These are phyloP conservation scores for Drosophila paracracens DNA, from an alignment of 2,888 invertebrate species.

Conservation along the genomic window DNA sequence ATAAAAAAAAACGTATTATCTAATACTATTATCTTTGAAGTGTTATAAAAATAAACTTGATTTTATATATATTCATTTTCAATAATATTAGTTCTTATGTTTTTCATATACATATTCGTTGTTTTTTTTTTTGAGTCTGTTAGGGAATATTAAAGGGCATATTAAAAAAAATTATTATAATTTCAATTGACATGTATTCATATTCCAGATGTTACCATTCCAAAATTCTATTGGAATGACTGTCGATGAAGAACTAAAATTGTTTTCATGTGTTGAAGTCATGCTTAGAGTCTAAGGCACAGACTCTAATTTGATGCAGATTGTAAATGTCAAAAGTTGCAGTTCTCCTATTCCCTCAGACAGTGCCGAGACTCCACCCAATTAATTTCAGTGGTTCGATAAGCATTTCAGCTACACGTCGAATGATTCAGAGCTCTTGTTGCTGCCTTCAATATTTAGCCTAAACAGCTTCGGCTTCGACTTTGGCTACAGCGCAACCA, in stretches of 20 bases:
- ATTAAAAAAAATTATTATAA: background rate
- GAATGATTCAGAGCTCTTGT: slow-evolving; percentile 47
- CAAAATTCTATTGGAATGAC: background rate
- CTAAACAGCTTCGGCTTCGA: slow-evolving; percentile 42
- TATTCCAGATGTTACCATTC: background rate
- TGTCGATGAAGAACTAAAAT: background rate
- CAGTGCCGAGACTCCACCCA: slow-evolving; percentile 20
- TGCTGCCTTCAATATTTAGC: slow-evolving; percentile 49
- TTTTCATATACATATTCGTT: too few relatives aligned
- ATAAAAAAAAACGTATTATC: background rate
- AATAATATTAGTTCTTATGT: background rate
- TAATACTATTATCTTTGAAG: background rate
- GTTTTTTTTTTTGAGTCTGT: too few relatives aligned
- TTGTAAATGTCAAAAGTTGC: slow-evolving; percentile 33
- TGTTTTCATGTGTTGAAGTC: background rate
- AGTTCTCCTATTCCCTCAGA: slow-evolving; percentile 1
- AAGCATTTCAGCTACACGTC: slow-evolving; percentile 36
- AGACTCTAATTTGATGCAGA: slow-evolving; percentile 3
- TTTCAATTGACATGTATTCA: background rate
- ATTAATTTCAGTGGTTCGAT: slow-evolving; percentile 43
- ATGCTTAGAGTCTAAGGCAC: background rate
- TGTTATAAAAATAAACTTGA: background rate
- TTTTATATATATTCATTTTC: background rate
- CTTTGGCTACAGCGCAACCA: slow-evolving; percentile 22
- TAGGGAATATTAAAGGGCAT: background rate